Evolutionary conservation across 1,140 invertebrate species (phyloP).

Genomic region (Dolichoris vasculosae): DNA sequence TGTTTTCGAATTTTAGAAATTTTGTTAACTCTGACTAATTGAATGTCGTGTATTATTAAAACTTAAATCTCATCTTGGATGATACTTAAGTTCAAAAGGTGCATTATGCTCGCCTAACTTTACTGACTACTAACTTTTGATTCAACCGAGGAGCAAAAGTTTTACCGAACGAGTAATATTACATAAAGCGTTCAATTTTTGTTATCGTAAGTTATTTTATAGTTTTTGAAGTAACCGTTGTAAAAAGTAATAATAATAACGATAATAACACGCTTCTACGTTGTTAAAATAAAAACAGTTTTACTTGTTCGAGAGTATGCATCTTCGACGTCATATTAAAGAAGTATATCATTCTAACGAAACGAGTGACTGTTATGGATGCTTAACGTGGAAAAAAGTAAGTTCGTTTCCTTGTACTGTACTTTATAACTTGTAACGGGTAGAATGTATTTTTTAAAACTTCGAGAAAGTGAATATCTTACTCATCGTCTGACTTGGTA

Average conservation of each 20-base stretch:
- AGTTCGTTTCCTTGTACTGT: conserved; percentile 25
- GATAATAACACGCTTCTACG: neutral
- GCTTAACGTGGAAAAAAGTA: neutral
- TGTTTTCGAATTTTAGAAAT: conserved; percentile 40
- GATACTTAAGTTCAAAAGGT: conserved; percentile 45
- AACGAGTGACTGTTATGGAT: neutral
- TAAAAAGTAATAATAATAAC: conserved; percentile 6
- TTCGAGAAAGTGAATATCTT: conserved; percentile 11
- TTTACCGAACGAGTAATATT: conserved; percentile 39
- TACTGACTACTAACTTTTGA: conserved; percentile 46
- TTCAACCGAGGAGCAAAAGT: conserved; percentile 5
- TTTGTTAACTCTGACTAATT: conserved; percentile 46
- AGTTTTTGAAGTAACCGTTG: neutral
- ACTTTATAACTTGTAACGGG: conserved; percentile 9
- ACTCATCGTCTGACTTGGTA: conserved; percentile 1
- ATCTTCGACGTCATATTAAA: neutral
- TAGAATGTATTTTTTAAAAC: conserved; percentile 4
- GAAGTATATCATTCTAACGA: neutral
- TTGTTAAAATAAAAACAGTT: neutral
- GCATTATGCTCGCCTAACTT: conserved; percentile 37
- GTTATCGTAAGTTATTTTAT: conserved; percentile 21
- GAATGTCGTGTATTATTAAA: conserved; percentile 53
- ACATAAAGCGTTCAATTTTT: conserved; percentile 36
- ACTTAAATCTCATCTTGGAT: conserved; percentile 51
- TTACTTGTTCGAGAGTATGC: neutral